Conservation (phyloP, 2,888 invertebrate species). For the Parnassius glacialis region DNA sequence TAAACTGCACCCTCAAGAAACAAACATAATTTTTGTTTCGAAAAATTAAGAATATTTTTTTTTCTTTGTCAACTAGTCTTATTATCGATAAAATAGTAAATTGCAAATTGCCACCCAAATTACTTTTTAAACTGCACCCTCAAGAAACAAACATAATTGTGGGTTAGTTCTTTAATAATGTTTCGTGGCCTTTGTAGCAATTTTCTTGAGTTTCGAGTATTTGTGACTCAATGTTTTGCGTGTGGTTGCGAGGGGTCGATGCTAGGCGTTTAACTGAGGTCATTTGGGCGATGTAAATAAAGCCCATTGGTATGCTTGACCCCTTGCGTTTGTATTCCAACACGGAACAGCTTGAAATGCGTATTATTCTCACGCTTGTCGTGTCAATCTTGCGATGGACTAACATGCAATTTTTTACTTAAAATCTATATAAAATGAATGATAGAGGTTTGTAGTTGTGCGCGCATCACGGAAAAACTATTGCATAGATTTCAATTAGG, state of each 20-base stretch:
- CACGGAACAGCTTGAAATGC: not conserved
- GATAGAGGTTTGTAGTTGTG: too few relatives aligned
- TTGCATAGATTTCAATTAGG: too few relatives aligned
- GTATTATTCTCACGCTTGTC: not conserved
- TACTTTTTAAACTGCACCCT: conserved; percentile 10
- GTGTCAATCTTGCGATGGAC: too few relatives aligned
- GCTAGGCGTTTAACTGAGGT: conserved; percentile 3
- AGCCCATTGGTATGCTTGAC: not conserved
- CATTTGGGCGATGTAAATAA: not conserved
- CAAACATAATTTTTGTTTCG: conserved; percentile 1
- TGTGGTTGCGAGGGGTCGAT: conserved; percentile 6
- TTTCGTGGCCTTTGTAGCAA: conserved; percentile 1
- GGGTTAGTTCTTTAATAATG: not conserved
- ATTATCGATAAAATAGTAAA: not conserved
- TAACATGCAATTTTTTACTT: too few relatives aligned
- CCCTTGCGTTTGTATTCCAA: not conserved
- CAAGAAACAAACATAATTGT: conserved; percentile 7
- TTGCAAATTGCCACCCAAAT: conserved; percentile 8
- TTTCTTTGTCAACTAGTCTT: too few relatives aligned
- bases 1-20: conserved; percentile 9
- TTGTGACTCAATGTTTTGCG: conserved; percentile 16
- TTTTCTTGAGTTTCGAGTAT: conserved; percentile 3
- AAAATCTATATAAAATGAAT: too few relatives aligned
- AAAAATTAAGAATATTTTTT: too few relatives aligned
- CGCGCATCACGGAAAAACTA: too few relatives aligned